Percentiles rank a stretch among this genome's conserved stretches.
Conservation (phyloP, 2,113 vertebrate genomes). For the Eulemur macaco region DNA sequence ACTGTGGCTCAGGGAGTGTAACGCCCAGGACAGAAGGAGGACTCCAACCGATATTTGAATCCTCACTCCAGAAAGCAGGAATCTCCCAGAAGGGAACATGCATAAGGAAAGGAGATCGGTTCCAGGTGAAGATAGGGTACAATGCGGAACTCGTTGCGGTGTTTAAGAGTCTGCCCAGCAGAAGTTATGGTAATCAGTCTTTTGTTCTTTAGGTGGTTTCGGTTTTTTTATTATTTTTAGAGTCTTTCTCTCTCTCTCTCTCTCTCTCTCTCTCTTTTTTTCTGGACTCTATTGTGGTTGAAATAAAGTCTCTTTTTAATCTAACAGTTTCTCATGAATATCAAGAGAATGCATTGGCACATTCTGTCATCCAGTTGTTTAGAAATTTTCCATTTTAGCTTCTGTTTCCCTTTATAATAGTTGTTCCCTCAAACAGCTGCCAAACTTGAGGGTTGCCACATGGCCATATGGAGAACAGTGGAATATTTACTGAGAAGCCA, state of each 20-base stretch:
- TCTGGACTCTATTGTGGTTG: too few relatives aligned
- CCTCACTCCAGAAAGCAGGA: constrained; percentile 77
- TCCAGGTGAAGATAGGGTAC: constrained; percentile 93
- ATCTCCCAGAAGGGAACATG: constrained; percentile 87
- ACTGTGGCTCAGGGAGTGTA: neutral
- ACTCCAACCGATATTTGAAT: neutral
- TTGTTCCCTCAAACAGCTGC: neutral
- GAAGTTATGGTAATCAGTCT: constrained; percentile 89
- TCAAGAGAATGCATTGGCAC: neutral
- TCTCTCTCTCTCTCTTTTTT: too few relatives aligned
- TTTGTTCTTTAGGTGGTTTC: neutral
- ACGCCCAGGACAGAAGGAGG: neutral
- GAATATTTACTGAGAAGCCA: neutral
- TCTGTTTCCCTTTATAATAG: constrained; percentile 15
- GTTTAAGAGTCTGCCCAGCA: constrained; percentile 93
- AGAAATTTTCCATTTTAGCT: constrained; percentile 29
- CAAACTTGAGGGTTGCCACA: neutral
- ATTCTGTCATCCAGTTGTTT: constrained; percentile 42
- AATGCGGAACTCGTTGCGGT: constrained; percentile 89
- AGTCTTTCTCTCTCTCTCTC: neutral
- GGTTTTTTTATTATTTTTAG: constrained; percentile 4
- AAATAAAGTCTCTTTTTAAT: neutral
- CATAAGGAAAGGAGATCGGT: constrained; percentile 87
- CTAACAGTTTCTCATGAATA: constrained; percentile 14
- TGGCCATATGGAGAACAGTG: neutral